Conservation (phyloP, 2,888 invertebrate species). For the Metellina segmentata region DNA sequence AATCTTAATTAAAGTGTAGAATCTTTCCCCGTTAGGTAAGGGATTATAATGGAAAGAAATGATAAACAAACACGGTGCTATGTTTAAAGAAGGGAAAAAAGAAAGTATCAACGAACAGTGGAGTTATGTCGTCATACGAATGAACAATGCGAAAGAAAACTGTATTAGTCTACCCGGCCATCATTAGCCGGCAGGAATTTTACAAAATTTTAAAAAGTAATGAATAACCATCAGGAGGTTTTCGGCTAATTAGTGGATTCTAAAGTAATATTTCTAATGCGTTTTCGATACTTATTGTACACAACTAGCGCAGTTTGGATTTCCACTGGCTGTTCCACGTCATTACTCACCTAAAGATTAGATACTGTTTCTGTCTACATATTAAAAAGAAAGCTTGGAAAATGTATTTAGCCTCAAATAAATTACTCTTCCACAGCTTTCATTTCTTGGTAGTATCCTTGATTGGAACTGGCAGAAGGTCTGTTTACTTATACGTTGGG, state of each 20-base stretch:
- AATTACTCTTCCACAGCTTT: neutral
- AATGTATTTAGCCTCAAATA: neutral
- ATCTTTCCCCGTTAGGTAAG: neutral
- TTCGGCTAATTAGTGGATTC: neutral
- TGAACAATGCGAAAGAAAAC: neutral
- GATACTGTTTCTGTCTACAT: neutral
- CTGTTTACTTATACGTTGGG: neutral
- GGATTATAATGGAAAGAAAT: neutral
- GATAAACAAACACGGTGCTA: neutral
- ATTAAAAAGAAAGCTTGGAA: neutral
- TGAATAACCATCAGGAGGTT: neutral
- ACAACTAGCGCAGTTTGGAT: neutral
- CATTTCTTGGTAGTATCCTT: neutral
- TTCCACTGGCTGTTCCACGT: neutral
- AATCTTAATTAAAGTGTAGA: neutral
- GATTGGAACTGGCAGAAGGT: neutral
- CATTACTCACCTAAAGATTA: neutral
- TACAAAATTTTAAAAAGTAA: neutral
- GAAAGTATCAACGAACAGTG: neutral
- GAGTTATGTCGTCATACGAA: neutral
- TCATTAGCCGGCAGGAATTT: neutral
- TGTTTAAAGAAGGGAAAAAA: neutral
- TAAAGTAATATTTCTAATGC: neutral
- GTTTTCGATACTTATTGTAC: neutral
- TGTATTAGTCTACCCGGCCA: neutral